Evolutionary conservation across 2,797 vertebrate genomes (phyloP).

Genomic region (Phoebastria nigripes): DNA sequence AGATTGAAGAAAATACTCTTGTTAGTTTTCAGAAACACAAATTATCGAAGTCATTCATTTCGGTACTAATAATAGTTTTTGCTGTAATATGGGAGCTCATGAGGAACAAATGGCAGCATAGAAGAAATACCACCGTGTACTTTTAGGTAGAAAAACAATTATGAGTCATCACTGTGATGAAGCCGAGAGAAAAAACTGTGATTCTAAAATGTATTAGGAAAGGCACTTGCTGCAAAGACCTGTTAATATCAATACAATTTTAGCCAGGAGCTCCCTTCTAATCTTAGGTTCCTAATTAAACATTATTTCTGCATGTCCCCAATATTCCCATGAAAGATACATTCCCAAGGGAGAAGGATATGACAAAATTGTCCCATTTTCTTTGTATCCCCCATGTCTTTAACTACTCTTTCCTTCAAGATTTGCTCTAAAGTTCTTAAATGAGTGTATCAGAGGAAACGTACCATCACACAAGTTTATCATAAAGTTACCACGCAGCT

Average conservation of each 20-base stretch:
- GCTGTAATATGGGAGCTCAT: neutral
- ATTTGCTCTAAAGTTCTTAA: neutral
- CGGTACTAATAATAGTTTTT: neutral
- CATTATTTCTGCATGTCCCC: neutral
- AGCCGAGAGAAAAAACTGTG: neutral
- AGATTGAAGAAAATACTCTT: neutral
- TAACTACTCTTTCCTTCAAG: neutral
- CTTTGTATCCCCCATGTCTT: neutral
- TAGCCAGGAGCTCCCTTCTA: neutral
- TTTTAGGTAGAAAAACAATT: neutral
- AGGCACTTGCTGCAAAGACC: neutral
- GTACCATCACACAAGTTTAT: neutral
- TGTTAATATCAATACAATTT: fast-evolving
- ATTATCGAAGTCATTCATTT: neutral
- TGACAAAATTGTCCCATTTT: neutral
- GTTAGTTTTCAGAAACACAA: neutral
- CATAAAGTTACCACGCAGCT: neutral
- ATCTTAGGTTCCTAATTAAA: neutral
- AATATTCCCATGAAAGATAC: neutral
- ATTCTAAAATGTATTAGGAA: neutral
- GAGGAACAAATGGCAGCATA: fast-evolving
- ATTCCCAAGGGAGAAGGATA: neutral
- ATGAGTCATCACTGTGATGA: neutral
- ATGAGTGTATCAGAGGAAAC: neutral
- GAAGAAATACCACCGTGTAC: neutral